These are phyloP conservation scores for Alouatta caraya DNA, from an alignment of 2,797 vertebrate genomes.

Conservation along the genomic window DNA sequence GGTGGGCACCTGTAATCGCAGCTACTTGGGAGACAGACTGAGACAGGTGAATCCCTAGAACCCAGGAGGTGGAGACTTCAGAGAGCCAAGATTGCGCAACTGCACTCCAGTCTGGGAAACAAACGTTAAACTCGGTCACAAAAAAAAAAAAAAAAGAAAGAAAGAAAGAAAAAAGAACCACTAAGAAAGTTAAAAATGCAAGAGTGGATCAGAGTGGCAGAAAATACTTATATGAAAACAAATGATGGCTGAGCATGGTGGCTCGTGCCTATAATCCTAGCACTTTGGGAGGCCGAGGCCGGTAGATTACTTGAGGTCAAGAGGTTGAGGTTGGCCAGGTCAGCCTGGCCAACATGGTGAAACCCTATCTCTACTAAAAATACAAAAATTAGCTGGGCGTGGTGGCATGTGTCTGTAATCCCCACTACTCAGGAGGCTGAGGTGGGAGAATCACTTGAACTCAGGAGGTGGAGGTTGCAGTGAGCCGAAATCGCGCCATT, in stretches of 20 bases:
- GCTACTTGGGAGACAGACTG: background rate
- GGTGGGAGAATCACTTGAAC: background rate
- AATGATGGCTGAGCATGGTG: background rate
- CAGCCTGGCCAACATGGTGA: background rate
- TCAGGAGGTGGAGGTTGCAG: background rate
- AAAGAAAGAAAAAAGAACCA: background rate
- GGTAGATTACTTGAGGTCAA: background rate
- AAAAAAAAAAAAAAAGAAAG: too few relatives aligned
- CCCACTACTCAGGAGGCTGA: background rate
- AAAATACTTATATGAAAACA: background rate
- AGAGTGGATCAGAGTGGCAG: background rate
- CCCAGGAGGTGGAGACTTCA: background rate
- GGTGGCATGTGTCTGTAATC: background rate
- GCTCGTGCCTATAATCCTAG: background rate
- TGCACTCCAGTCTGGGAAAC: background rate
- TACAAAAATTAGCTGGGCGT: background rate
- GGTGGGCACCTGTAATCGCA: background rate
- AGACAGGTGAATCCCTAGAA: background rate
- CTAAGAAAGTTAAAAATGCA: background rate
- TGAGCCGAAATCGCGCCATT: background rate
- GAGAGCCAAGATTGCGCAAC: too few relatives aligned
- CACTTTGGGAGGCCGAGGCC: background rate
- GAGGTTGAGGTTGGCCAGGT: too few relatives aligned
- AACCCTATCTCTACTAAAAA: background rate
- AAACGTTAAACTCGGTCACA: background rate